Percentiles rank a stretch among this genome's conserved stretches.
Conservation (phyloP, 2,888 invertebrate genomes). For the Oscheius onirici region DNA sequence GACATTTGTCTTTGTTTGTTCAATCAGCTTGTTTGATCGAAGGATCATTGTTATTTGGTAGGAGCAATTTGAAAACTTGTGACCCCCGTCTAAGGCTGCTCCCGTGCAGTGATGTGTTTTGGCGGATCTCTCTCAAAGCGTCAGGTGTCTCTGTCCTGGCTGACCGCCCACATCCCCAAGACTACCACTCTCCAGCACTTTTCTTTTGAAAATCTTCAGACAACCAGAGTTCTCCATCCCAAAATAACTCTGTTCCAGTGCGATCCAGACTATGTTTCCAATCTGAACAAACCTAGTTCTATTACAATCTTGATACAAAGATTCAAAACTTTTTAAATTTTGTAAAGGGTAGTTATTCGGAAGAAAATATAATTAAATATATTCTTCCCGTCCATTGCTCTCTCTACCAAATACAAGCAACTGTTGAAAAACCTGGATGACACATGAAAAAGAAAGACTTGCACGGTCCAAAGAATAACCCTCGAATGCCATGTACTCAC, state of each 20-base stretch:
- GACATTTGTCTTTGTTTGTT: background rate
- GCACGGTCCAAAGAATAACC: too few species aligned
- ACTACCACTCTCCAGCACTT: background rate
- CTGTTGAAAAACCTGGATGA: too few species aligned
- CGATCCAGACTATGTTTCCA: background rate
- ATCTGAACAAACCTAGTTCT: too few species aligned
- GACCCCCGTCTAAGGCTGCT: background rate
- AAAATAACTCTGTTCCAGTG: background rate
- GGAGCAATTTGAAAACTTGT: background rate
- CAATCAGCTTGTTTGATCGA: too few species aligned
- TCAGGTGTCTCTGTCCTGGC: slow-evolving; percentile 24
- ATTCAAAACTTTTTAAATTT: too few species aligned
- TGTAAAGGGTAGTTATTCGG: too few species aligned
- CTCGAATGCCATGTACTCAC: too few species aligned
- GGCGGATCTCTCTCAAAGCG: slow-evolving; percentile 18
- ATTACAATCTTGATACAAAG: too few species aligned
- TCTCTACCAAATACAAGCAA: too few species aligned
- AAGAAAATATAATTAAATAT: too few species aligned
- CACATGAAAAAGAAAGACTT: too few species aligned
- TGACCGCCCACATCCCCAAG: slow-evolving; percentile 29
- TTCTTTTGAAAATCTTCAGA: background rate
- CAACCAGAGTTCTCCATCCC: background rate
- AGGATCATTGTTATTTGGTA: background rate
- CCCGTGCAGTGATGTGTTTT: slow-evolving; percentile 31
- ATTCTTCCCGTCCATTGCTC: too few species aligned